These are phyloP conservation scores for Callyntrura sp. DNA, from an alignment of 2,888 invertebrate species.

Conservation along the genomic window DNA sequence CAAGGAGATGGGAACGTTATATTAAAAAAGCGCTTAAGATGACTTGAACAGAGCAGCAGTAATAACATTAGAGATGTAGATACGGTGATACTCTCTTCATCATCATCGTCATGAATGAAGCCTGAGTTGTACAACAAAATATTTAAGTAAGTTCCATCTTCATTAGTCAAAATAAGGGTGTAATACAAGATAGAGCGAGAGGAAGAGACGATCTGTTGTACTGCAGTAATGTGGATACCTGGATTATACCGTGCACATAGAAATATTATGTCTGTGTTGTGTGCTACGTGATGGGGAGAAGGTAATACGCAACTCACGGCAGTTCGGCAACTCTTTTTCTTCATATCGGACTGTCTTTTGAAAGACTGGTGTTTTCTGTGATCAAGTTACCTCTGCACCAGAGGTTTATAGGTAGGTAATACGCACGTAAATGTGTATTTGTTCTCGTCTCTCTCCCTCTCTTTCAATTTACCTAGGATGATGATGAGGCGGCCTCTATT, in stretches of 20 bases:
- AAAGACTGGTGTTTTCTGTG: conserved; percentile 38
- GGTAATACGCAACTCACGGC: conserved; percentile 15
- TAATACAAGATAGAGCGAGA: not conserved
- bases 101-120: conserved; percentile 36
- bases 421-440: not conserved
- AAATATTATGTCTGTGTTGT: not conserved
- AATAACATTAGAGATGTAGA: not conserved
- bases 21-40: not conserved
- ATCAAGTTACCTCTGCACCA: conserved; percentile 34
- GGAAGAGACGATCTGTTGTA: not conserved
- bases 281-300: conserved; percentile 49
- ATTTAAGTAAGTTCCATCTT: conserved; percentile 58
- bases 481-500: not conserved
- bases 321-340: not conserved
- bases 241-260: not conserved
- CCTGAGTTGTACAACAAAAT: not conserved
- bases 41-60: conserved; percentile 2
- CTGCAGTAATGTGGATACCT: too few relatives aligned
- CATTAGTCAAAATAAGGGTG: conserved; percentile 62
- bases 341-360: conserved; percentile 40
- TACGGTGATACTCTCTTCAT: conserved; percentile 6
- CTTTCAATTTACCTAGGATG: not conserved
- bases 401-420: not conserved
- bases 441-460: not conserved
- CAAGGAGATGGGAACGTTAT: not conserved